Evolutionary conservation across 1,140 invertebrate genomes (phyloP).

Genomic region (Drosophila ambigua): DNA sequence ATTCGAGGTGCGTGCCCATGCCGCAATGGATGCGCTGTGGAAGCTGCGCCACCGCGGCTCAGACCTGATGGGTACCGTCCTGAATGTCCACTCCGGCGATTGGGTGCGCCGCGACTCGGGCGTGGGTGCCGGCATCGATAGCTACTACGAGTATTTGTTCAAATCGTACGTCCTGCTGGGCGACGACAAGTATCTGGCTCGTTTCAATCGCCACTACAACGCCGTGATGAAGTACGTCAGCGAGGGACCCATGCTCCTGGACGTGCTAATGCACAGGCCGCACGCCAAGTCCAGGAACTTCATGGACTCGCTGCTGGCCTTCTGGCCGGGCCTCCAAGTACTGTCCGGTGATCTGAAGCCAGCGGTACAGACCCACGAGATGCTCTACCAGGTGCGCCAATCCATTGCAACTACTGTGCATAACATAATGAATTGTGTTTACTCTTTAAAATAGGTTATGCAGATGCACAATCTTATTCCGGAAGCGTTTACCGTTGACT

Average conservation of each 20-base stretch:
- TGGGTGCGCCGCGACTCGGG: conserved; percentile 98
- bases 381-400: conserved; percentile 92
- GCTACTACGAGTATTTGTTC: conserved; percentile 99
- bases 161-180: conserved; percentile 95
- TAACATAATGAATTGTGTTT: neutral
- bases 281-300: conserved; percentile 97
- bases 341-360: conserved; percentile 95
- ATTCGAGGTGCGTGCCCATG: conserved; percentile 97
- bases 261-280: conserved; percentile 99
- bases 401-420: neutral
- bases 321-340: conserved; percentile 99
- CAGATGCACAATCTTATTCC: conserved; percentile 98
- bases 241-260: conserved; percentile 96
- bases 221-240: conserved; percentile 99
- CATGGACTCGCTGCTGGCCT: conserved; percentile 98
- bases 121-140: conserved; percentile 99
- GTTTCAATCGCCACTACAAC: conserved; percentile 98
- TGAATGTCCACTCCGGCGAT: conserved; percentile 98
- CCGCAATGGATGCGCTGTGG: conserved; percentile 99
- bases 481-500: conserved; percentile 98
- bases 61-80: conserved; percentile 96
- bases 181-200: conserved; percentile 94
- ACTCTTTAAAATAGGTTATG: conserved; percentile 86
- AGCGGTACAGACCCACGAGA: conserved; percentile 98
- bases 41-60: conserved; percentile 95